Percentiles rank a stretch among this genome's conserved stretches.
These are phyloP conservation scores for Noctuana brunneofusca DNA, from an alignment of 2,888 invertebrate species.

Conservation along the genomic window DNA sequence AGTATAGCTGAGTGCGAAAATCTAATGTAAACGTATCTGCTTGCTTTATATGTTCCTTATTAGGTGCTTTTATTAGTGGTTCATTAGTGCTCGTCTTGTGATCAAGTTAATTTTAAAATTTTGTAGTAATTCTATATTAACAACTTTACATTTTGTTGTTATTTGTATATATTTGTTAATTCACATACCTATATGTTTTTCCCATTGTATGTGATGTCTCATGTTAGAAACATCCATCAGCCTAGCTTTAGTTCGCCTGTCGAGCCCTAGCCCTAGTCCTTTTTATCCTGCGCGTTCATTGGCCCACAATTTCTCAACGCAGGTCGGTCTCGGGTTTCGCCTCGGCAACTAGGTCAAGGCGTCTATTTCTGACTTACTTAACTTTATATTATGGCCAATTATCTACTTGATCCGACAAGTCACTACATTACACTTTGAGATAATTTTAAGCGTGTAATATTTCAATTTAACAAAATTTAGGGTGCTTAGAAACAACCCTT, in stretches of 20 bases:
- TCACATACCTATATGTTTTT: no score
- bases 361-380: constrained; percentile 19
- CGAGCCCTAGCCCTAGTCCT: not conserved
- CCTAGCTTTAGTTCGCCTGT: not conserved
- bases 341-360: constrained; percentile 23
- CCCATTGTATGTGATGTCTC: no score
- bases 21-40: not conserved
- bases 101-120: not conserved
- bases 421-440: not conserved
- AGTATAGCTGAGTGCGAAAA: constrained; percentile 12
- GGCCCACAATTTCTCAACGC: constrained; percentile 24
- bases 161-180: no score
- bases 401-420: constrained; percentile 12
- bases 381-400: constrained; percentile 12
- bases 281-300: constrained; percentile 18
- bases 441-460: not conserved
- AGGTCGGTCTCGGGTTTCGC: constrained; percentile 11
- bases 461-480: not conserved
- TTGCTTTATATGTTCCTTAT: not conserved
- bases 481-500: no score
- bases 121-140: no score
- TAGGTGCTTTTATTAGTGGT: not conserved
- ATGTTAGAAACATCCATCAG: not conserved
- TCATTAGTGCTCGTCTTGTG: not conserved
- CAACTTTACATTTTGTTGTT: no score